Conservation (phyloP, 2,888 invertebrate genomes). For the Antitype chi region DNA sequence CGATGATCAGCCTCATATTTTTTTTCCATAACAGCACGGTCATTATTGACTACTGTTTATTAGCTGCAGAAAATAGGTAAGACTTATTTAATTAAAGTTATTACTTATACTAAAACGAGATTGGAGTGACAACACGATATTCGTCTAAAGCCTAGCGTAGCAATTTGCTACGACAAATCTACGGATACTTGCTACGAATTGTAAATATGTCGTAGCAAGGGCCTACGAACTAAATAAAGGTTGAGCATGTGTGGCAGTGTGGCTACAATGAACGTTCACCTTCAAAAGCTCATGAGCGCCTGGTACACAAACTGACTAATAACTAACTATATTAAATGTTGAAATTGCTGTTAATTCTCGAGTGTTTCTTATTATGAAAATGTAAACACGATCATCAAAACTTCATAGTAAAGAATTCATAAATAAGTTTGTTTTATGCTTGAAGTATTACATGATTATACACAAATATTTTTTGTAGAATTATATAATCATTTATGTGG, state of each 20-base stretch:
- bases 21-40: not conserved
- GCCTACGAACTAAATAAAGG: not conserved
- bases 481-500: too few relatives aligned
- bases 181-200: conserved; percentile 30
- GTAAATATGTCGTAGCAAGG: conserved; percentile 30
- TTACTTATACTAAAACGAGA: too few relatives aligned
- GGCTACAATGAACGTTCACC: not conserved
- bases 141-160: conserved; percentile 23
- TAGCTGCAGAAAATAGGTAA: not conserved
- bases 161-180: conserved; percentile 34
- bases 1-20: not conserved
- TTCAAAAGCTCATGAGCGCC: conserved; percentile 10
- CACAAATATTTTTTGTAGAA: not conserved
- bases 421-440: not conserved
- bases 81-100: not conserved
- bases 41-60: not conserved
- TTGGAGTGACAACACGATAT: not conserved
- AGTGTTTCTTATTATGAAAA: conserved; percentile 19
- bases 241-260: not conserved
- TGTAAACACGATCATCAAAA: conserved; percentile 29
- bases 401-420: not conserved
- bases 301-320: conserved; percentile 8
- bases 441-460: not conserved
- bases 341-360: not conserved
- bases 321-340: conserved; percentile 12